Evolutionary conservation across 2,888 invertebrate species (phyloP).

Genomic region (Cataglyphis cursor): DNA sequence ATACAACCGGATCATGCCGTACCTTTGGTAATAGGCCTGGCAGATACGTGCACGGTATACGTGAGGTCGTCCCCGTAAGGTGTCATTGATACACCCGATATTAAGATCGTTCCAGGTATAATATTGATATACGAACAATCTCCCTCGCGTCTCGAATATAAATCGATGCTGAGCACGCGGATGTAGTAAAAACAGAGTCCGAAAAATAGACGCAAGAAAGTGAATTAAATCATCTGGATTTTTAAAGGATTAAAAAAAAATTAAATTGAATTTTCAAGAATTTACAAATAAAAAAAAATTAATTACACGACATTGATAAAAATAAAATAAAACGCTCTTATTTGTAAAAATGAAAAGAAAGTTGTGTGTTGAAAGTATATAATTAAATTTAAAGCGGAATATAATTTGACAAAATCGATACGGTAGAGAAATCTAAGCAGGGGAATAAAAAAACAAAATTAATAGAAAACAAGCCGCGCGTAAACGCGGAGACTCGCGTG

Average conservation of each 20-base stretch:
- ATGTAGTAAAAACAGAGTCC: not conserved
- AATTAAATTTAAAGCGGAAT: not conserved
- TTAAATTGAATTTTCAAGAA: not conserved
- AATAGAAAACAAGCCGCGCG: not conserved
- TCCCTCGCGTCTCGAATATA: not conserved
- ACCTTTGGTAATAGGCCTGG: conserved; percentile 44
- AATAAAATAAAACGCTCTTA: too few species aligned
- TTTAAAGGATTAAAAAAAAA: not conserved
- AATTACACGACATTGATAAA: not conserved
- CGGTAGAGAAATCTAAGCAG: not conserved
- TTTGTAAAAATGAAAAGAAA: not conserved
- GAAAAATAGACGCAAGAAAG: not conserved
- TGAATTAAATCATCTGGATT: not conserved
- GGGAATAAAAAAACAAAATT: conserved; percentile 11
- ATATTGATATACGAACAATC: conserved; percentile 45
- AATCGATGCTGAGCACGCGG: not conserved
- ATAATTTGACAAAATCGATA: not conserved
- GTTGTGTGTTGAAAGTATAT: too few species aligned
- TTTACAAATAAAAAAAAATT: not conserved
- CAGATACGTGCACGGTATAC: conserved; percentile 48
- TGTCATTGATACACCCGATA: conserved; percentile 50
- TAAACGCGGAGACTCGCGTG: not conserved
- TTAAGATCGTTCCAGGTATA: conserved; percentile 46
- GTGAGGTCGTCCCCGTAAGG: conserved; percentile 38
- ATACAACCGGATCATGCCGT: conserved; percentile 50